phyloP scores from a whole-genome alignment of 2,113 vertebrate genomes.

The Phasianus colchicus region DNA sequence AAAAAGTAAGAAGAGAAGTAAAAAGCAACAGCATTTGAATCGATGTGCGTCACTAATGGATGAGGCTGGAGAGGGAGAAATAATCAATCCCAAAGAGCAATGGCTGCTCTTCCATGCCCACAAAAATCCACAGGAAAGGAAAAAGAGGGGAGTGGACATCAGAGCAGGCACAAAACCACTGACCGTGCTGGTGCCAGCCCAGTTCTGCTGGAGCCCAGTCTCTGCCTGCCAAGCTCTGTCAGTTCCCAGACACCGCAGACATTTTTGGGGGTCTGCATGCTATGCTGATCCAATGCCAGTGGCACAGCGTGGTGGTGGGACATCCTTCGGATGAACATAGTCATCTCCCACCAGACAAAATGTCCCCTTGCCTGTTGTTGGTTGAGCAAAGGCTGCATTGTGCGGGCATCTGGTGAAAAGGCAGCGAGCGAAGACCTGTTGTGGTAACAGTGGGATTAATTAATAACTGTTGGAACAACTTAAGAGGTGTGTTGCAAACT shows the following conservation, averaged over 20 bases:
- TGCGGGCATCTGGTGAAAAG: neutral
- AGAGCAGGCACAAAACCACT: neutral
- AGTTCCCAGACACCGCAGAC: neutral
- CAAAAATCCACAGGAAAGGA: neutral
- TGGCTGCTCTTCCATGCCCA: neutral
- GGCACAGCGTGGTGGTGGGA: rapidly evolving
- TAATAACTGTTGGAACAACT: neutral
- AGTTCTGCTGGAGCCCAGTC: rapidly evolving
- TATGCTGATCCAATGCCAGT: rapidly evolving
- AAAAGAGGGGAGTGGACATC: neutral
- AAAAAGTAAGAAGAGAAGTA: neutral
- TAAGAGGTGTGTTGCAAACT: neutral
- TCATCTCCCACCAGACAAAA: neutral
- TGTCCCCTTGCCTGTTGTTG: rapidly evolving
- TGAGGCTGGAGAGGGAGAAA: slow-evolving; percentile 4
- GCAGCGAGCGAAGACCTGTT: rapidly evolving
- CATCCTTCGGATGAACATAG: neutral
- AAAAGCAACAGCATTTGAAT: slow-evolving; percentile 30
- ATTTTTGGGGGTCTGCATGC: neutral
- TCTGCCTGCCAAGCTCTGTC: neutral
- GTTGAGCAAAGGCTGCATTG: neutral
- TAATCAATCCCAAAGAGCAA: neutral
- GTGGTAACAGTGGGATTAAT: neutral
- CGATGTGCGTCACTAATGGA: slow-evolving; percentile 26
- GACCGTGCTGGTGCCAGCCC: neutral